phyloP scores from a whole-genome alignment of 2,113 vertebrate genomes.

The Phrynosoma blainvillii region DNA sequence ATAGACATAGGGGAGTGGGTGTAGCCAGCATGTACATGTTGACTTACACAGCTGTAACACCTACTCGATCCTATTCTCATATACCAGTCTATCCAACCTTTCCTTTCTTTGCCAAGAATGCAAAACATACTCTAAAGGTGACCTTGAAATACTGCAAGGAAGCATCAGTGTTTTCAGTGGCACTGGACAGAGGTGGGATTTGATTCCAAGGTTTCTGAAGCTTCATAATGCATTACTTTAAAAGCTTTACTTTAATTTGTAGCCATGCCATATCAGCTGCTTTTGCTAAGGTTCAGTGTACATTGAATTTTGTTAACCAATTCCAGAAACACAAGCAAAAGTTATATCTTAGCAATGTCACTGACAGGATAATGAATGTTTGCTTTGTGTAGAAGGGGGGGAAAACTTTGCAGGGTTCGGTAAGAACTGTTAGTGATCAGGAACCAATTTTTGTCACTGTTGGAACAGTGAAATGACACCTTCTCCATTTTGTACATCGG shows the following conservation, averaged over 20 bases:
- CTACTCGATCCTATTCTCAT: background rate
- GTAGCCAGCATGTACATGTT: rapidly evolving
- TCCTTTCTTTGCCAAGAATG: background rate
- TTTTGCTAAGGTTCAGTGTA: background rate
- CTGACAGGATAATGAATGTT: background rate
- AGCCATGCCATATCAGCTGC: slow-evolving; percentile 3
- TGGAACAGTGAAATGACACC: background rate
- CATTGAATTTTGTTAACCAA: background rate
- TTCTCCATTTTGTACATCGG: background rate
- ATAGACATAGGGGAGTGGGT: rapidly evolving
- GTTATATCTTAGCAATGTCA: background rate
- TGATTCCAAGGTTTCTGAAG: slow-evolving; percentile 5
- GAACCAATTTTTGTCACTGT: background rate
- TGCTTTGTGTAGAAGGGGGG: background rate
- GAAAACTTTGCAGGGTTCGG: background rate
- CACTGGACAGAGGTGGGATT: background rate
- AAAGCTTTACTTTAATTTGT: slow-evolving; percentile 1
- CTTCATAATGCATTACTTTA: background rate
- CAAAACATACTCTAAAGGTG: background rate
- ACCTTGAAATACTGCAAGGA: slow-evolving; percentile 1
- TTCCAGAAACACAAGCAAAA: background rate
- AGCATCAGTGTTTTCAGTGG: background rate
- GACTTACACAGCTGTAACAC: rapidly evolving
- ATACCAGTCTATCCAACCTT: background rate
- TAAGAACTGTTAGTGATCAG: background rate